These are phyloP conservation scores for Eleutherodactylus coqui DNA, from an alignment of 2,797 vertebrate genomes.

Conservation along the genomic window DNA sequence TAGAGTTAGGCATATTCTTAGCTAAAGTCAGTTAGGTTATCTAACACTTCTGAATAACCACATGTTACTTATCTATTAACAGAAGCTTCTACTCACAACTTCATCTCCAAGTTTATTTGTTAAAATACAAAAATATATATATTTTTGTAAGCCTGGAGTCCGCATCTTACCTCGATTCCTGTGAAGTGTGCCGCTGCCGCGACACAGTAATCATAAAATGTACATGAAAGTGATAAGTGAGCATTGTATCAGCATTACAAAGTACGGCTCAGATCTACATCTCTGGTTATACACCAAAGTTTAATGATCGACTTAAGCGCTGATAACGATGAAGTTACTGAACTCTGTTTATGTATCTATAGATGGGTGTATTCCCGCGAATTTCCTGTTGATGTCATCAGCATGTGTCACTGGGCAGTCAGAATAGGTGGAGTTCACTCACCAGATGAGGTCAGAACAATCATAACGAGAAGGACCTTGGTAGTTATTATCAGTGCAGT, in stretches of 20 bases:
- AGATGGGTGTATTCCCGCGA: background rate
- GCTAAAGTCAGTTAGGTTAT: too few relatives aligned
- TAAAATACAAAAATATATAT: too few relatives aligned
- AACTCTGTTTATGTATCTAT: background rate
- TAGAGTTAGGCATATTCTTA: too few relatives aligned
- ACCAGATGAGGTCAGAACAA: background rate
- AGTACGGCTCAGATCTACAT: background rate
- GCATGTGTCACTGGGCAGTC: background rate
- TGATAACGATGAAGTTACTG: background rate
- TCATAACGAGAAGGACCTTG: background rate
- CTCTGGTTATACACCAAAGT: background rate
- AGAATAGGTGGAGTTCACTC: background rate
- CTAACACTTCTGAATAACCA: too few relatives aligned
- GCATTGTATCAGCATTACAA: background rate
- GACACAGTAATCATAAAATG: background rate
- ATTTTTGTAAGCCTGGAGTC: too few relatives aligned
- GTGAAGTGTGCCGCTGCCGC: too few relatives aligned
- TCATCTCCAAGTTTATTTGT: too few relatives aligned
- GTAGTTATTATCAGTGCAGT: background rate
- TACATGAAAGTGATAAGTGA: background rate
- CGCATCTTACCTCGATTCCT: too few relatives aligned
- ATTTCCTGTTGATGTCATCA: background rate
- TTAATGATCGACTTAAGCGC: conserved; percentile 8
- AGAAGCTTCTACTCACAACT: too few relatives aligned
- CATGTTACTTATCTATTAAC: too few relatives aligned